These are phyloP conservation scores for Picus viridis DNA, from an alignment of 2,797 vertebrate genomes.

Conservation along the genomic window DNA sequence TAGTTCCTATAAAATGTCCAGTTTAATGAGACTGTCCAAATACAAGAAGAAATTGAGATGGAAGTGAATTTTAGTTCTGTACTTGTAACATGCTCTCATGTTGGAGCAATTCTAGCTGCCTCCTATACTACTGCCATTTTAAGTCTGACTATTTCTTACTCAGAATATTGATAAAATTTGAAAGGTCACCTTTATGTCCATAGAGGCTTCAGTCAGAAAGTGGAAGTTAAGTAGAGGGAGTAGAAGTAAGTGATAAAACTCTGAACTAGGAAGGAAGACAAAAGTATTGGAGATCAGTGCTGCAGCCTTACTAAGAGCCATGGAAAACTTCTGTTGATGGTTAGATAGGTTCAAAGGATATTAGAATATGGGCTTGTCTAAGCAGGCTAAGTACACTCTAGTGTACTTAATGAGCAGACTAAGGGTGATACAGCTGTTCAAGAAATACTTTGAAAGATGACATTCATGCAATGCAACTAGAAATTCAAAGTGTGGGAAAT, in stretches of 20 bases:
- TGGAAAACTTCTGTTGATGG: neutral
- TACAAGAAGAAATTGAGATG: neutral
- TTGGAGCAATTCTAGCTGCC: neutral
- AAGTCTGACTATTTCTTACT: neutral
- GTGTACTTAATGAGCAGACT: neutral
- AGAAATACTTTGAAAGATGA: neutral
- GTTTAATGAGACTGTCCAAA: neutral
- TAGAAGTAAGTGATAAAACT: neutral
- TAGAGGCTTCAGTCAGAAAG: neutral
- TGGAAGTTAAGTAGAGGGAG: neutral
- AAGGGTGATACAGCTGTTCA: neutral
- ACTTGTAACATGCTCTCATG: neutral
- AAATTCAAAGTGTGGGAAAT: neutral
- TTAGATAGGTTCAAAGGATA: neutral
- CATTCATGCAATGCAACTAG: accelerated
- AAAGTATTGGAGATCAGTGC: neutral
- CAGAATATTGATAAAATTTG: neutral
- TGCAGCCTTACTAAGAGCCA: neutral
- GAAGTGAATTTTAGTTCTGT: neutral
- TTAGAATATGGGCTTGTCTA: neutral
- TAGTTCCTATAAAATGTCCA: neutral
- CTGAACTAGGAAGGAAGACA: neutral
- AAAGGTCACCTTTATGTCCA: neutral
- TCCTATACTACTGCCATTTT: neutral
- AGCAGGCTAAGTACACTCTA: neutral